Base-by-base conservation (phyloP, 2,113 vertebrate species). In the Rhinichthys klamathensis region DNA sequence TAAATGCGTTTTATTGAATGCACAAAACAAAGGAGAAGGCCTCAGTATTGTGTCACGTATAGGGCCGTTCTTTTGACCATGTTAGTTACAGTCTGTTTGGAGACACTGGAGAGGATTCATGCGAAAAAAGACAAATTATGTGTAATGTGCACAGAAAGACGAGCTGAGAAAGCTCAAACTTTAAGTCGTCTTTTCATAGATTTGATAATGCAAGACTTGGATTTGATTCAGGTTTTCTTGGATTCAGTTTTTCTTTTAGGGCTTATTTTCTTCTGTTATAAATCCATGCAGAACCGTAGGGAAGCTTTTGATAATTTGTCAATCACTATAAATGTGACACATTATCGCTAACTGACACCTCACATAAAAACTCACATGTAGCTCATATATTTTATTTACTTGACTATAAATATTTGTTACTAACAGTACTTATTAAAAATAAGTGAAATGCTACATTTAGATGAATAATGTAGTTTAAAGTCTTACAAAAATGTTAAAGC, bases 11-110 rank as follows among this genome's bases (percentile, higher is more conserved):
- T 69, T 51, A 32, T 41, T 69, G 16, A 49, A 67, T 65, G 41
- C 44, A 35, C 61, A 69, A 81, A 54, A 69, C 63, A 67, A 69
- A 76, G 46, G 60, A 41, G 38, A 80, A 69, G 80, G 80, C 61
- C 61, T 51, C 61, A 51, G 79, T 67, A n/a, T 81, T 69, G 44
- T 46, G 41, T 67, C 7, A 46, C 18, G 3, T 51, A 10, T 30
- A 67, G 79, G 61, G 79, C 32, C 12, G 61, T 23, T 69, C 27
- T 49, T 81, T 81, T 67, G 10, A 32, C 44, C 38, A 27, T 27
- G 61, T 69, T 69, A 81, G 61, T 49, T 81, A 67, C 61, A 67
- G 61, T 46, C 23, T 65, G 78, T 67, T 30, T 65, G 35, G 60
- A 58, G 75, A 78, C 38, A 41, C 23, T 38, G 12, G 6, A 51